Evolutionary conservation across 2,113 vertebrate species (phyloP).

Genomic region (Macquaria ambigua): DNA sequence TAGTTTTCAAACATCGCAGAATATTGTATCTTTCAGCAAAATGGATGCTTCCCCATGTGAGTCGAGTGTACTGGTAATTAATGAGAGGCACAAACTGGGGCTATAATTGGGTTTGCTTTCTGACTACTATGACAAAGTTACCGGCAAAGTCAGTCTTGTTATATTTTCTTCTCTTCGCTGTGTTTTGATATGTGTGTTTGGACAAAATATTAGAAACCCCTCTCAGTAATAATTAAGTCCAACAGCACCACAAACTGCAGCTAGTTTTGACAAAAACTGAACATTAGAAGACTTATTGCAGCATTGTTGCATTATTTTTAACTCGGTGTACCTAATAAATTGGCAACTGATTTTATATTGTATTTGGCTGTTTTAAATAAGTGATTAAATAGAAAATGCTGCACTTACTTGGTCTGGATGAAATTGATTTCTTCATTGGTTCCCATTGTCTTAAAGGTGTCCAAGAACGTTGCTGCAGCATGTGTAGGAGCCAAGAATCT

Average conservation of each 20-base stretch:
- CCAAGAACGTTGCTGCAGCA: conserved; percentile 90
- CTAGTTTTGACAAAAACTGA: not conserved
- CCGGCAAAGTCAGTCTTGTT: not conserved
- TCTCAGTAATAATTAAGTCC: no score
- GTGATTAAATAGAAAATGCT: not conserved
- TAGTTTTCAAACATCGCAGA: no score
- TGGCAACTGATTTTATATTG: not conserved
- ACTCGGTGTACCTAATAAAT: not conserved
- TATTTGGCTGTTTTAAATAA: not conserved
- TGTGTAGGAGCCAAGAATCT: conserved; percentile 91
- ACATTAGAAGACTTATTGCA: not conserved
- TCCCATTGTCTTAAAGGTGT: conserved; percentile 82
- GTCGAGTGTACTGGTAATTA: not conserved
- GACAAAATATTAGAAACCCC: no score
- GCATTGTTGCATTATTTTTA: not conserved
- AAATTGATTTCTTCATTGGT: not conserved
- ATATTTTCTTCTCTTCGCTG: not conserved
- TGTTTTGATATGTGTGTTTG: not conserved
- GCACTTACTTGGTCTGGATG: fast-evolving
- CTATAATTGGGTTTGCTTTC: not conserved
- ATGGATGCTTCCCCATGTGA: no score
- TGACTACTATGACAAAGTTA: not conserved
- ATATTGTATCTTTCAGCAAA: no score
- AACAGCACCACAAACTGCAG: no score
- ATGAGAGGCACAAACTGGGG: not conserved